Conservation (phyloP, 1,140 invertebrate genomes). For the Globodera ellingtonae region DNA sequence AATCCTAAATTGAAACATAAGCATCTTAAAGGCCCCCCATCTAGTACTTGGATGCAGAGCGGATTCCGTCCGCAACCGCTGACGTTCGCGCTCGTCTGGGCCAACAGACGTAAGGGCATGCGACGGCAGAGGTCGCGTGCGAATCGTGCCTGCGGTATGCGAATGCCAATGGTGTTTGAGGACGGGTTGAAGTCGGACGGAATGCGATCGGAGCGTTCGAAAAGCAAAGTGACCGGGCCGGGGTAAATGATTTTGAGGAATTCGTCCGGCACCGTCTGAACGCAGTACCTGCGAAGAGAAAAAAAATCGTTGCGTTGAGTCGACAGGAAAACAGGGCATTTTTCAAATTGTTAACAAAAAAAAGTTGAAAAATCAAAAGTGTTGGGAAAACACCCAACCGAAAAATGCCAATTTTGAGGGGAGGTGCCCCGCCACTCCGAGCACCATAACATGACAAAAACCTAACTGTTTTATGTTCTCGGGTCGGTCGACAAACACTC, state of each 20-base stretch:
- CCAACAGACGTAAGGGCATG: conserved; percentile 34
- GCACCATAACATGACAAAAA: neutral
- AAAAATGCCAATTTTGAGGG: too few relatives aligned
- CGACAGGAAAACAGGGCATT: too few relatives aligned
- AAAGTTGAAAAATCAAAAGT: too few relatives aligned
- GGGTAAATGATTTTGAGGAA: conserved; percentile 39
- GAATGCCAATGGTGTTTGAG: conserved; percentile 35
- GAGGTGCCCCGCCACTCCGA: too few relatives aligned
- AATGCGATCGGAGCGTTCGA: conserved; percentile 33
- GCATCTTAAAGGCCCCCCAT: neutral
- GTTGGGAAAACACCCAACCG: neutral
- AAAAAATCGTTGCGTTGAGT: neutral
- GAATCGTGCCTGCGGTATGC: conserved; percentile 44
- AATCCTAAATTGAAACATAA: conserved; percentile 26
- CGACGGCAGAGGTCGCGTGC: conserved; percentile 38
- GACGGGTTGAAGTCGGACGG: conserved; percentile 36
- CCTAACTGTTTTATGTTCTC: conserved; percentile 11
- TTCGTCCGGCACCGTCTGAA: conserved; percentile 37
- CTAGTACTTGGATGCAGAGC: conserved; percentile 34
- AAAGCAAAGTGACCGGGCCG: conserved; percentile 45
- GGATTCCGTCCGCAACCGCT: conserved; percentile 38
- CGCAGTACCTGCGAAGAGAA: conserved; percentile 28
- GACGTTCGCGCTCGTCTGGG: conserved; percentile 50
- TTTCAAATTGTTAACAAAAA: too few relatives aligned
- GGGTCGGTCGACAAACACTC: conserved; percentile 7